Conservation (phyloP, 1,140 invertebrate genomes). For the Thalassaphorura encarpata region DNA sequence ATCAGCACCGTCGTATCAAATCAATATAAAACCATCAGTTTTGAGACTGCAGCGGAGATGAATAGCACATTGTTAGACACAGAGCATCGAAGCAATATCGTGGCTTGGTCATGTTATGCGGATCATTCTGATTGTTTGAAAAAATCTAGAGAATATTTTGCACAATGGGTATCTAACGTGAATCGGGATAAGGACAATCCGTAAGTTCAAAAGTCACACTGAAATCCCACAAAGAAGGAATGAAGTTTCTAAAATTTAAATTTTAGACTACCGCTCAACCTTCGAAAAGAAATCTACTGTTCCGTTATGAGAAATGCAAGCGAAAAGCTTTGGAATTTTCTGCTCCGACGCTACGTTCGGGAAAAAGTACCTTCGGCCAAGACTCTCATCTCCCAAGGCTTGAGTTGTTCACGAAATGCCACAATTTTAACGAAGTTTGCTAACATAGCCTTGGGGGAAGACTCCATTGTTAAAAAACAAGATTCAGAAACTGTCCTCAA, state of each 20-base stretch:
- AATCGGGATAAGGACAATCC: neutral
- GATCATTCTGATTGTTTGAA: neutral
- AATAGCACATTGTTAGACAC: no score
- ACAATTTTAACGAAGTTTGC: neutral
- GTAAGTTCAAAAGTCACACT: neutral
- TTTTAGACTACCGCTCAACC: neutral
- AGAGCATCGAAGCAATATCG: neutral
- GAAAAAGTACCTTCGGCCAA: neutral
- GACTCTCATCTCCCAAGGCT: neutral
- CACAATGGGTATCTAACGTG: neutral
- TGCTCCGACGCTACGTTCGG: neutral
- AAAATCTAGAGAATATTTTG: neutral
- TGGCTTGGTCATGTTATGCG: neutral
- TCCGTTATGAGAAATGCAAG: neutral
- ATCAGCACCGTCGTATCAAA: neutral
- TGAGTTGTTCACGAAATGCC: neutral
- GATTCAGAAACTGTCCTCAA: neutral
- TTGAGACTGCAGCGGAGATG: no score
- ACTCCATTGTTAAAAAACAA: neutral
- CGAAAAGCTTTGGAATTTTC: neutral
- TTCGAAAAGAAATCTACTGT: conserved; percentile 3
- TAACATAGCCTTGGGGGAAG: neutral
- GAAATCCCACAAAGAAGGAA: neutral
- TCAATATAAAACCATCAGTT: neutral
- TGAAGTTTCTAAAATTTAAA: neutral